These are phyloP conservation scores for Stenchaetothrips biformis DNA, from an alignment of 2,888 invertebrate genomes.

Conservation along the genomic window DNA sequence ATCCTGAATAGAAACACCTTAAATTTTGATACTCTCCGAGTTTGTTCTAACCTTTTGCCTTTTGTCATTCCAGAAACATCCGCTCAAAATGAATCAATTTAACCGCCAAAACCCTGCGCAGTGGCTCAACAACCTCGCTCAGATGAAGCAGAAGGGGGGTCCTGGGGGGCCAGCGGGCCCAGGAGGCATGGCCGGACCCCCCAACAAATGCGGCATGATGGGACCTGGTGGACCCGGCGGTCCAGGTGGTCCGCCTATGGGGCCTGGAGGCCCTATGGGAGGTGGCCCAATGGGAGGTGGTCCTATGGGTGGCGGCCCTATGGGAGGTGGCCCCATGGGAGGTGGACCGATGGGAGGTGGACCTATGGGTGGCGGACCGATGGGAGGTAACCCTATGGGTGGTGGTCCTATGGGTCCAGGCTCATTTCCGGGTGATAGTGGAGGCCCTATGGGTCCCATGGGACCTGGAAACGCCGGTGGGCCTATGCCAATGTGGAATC, in stretches of 20 bases:
- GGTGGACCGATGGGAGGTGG: conserved; percentile 43
- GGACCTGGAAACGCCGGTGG: conserved; percentile 26
- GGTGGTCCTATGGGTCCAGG: conserved; percentile 45
- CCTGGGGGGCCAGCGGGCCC: conserved; percentile 40
- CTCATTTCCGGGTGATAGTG: conserved; percentile 38
- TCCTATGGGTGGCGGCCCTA: conserved; percentile 48
- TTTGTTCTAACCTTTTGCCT: background rate
- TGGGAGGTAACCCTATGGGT: conserved; percentile 45
- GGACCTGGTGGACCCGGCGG: conserved; percentile 50
- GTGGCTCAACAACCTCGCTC: conserved; percentile 71
- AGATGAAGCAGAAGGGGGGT: conserved; percentile 65
- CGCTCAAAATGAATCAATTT: conserved; percentile 81
- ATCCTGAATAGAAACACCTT: background rate
- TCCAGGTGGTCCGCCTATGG: conserved; percentile 51
- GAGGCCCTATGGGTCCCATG: conserved; percentile 28
- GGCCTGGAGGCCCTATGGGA: conserved; percentile 49
- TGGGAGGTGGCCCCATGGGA: conserved; percentile 51
- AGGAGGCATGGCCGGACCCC: conserved; percentile 44
- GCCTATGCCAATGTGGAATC: conserved; percentile 38
- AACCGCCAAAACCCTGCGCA: conserved; percentile 77
- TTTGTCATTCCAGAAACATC: conserved; percentile 66
- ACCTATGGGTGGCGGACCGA: conserved; percentile 50
- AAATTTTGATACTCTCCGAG: background rate
- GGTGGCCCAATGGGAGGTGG: conserved; percentile 42
- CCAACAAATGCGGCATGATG: conserved; percentile 42